Percentiles rank a stretch among this genome's conserved stretches.
These are phyloP conservation scores for Aricia agestis DNA, from an alignment of 1,140 invertebrate genomes.

Conservation along the genomic window DNA sequence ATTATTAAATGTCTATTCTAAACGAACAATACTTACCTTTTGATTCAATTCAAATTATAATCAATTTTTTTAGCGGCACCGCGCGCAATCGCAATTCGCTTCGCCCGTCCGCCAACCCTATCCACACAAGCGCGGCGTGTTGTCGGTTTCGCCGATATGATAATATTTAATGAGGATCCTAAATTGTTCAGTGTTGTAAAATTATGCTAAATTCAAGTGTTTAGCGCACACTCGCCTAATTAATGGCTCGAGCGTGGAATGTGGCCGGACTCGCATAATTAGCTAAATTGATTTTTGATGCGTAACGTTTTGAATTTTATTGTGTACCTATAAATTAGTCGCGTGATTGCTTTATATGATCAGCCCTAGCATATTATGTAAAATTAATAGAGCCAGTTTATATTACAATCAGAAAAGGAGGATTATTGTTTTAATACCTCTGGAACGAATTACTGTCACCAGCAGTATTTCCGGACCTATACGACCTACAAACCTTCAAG, in stretches of 20 bases:
- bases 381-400: too few relatives aligned
- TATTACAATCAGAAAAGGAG: too few relatives aligned
- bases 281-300: background rate
- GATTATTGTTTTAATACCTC: too few relatives aligned
- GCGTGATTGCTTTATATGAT: too few relatives aligned
- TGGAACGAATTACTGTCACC: too few relatives aligned
- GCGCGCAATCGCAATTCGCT: background rate
- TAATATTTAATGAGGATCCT: conserved; percentile 14
- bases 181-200: conserved; percentile 16
- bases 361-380: too few relatives aligned
- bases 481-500: too few relatives aligned
- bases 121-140: background rate
- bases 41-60: background rate
- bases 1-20: background rate
- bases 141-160: conserved; percentile 9
- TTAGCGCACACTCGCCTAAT: conserved; percentile 1
- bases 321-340: background rate
- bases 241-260: background rate
- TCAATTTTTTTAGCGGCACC: background rate
- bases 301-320: background rate
- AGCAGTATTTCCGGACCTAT: too few relatives aligned
- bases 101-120: background rate
- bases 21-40: background rate
- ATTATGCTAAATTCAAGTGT: conserved; percentile 15
- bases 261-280: background rate